These are phyloP conservation scores for Synanthedon formicaeformis DNA, from an alignment of 2,888 invertebrate species.

Conservation along the genomic window DNA sequence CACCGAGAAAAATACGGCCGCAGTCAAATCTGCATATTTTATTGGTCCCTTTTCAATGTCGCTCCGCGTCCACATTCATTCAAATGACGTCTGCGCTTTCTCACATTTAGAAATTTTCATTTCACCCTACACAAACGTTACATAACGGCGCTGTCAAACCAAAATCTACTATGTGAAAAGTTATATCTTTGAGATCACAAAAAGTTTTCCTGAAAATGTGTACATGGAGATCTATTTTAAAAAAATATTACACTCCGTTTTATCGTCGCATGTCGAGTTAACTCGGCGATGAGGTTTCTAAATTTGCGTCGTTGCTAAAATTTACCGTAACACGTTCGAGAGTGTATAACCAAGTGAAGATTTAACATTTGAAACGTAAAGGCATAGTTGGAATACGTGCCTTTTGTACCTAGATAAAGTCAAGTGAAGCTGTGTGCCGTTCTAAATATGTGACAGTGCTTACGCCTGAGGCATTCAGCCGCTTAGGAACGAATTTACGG, in stretches of 20 bases:
- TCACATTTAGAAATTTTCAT: not conserved
- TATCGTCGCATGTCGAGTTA: too few relatives aligned
- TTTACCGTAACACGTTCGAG: too few relatives aligned
- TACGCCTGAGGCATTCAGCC: constrained; percentile 27
- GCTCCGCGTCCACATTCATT: constrained; percentile 32
- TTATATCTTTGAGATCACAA: too few relatives aligned
- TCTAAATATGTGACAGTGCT: constrained; percentile 31
- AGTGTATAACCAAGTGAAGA: not conserved
- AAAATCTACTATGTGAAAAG: too few relatives aligned
- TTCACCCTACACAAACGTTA: too few relatives aligned
- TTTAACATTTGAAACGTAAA: not conserved
- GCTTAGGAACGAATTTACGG: constrained; percentile 41
- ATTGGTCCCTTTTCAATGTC: constrained; percentile 60
- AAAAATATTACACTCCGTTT: too few relatives aligned
- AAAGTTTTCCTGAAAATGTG: too few relatives aligned
- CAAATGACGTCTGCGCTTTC: constrained; percentile 30
- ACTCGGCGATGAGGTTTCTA: too few relatives aligned
- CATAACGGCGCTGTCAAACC: too few relatives aligned
- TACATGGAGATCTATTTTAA: too few relatives aligned
- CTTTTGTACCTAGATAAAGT: constrained; percentile 28
- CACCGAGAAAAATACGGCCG: constrained; percentile 68
- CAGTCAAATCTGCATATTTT: constrained; percentile 70
- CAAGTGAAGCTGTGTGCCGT: constrained; percentile 18
- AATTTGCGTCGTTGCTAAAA: too few relatives aligned
- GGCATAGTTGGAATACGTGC: constrained; percentile 7